Percentiles rank a stretch among this genome's conserved stretches.
phyloP scores from a whole-genome alignment of 2,888 invertebrate genomes.

The Luperina testacea region DNA sequence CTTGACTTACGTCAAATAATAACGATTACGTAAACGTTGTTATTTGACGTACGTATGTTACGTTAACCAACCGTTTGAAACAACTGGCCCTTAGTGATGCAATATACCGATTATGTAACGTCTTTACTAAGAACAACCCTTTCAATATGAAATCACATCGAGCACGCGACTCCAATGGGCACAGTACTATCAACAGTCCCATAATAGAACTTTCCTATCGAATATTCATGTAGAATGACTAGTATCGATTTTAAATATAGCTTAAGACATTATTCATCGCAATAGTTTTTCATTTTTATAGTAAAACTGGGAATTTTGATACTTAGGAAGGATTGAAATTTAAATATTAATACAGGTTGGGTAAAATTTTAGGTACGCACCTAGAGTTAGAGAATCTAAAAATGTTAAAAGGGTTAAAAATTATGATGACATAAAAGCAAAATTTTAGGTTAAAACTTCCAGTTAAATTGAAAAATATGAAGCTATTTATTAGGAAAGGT shows the following conservation, averaged over 20 bases:
- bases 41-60: too few relatives aligned
- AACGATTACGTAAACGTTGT: too few relatives aligned
- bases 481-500: slow-evolving; percentile 49
- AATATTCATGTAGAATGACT: slow-evolving; percentile 66
- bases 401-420: slow-evolving; percentile 7
- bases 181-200: slow-evolving; percentile 59
- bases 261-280: slow-evolving; percentile 47
- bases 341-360: slow-evolving; percentile 12
- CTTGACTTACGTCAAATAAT: too few relatives aligned
- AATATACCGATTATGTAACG: slow-evolving; percentile 15
- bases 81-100: background rate
- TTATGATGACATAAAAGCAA: slow-evolving; percentile 22
- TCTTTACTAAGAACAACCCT: slow-evolving; percentile 11
- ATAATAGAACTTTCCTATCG: slow-evolving; percentile 63
- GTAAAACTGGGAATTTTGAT: slow-evolving; percentile 37
- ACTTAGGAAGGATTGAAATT: slow-evolving; percentile 18
- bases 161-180: slow-evolving; percentile 34
- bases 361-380: slow-evolving; percentile 20
- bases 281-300: slow-evolving; percentile 45
- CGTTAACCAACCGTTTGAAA: too few relatives aligned
- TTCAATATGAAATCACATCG: slow-evolving; percentile 26
- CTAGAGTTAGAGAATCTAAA: slow-evolving; percentile 11
- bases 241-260: slow-evolving; percentile 64
- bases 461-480: slow-evolving; percentile 37
- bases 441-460: slow-evolving; percentile 15